Conservation (phyloP, 2,888 invertebrate species). For the Sicus ferrugineus region DNA sequence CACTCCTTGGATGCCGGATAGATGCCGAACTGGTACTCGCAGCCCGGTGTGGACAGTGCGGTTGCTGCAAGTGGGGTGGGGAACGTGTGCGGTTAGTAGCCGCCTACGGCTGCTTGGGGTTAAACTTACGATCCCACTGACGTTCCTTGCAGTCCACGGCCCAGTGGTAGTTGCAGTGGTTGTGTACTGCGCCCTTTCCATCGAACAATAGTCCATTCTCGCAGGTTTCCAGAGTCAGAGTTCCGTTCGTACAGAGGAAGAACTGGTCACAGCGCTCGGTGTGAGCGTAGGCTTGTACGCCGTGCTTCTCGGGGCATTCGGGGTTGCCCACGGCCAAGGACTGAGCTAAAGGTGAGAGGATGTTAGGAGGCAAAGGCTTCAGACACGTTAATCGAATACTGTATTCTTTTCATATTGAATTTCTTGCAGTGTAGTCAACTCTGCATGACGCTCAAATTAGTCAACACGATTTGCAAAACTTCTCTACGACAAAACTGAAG, state of each 20-base stretch:
- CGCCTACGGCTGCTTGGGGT: neutral
- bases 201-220: slow-evolving; percentile 92
- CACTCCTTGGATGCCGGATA: slow-evolving; percentile 83
- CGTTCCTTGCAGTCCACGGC: slow-evolving; percentile 85
- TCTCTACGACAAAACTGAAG: no score
- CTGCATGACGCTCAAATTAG: no score
- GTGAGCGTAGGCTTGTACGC: slow-evolving; percentile 84
- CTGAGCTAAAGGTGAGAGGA: slow-evolving; percentile 64
- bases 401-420: neutral
- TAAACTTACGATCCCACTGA: slow-evolving; percentile 77
- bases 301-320: slow-evolving; percentile 81
- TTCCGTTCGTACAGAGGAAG: slow-evolving; percentile 91
- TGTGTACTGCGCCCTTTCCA: slow-evolving; percentile 87
- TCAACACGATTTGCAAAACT: no score
- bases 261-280: slow-evolving; percentile 88
- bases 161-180: slow-evolving; percentile 96
- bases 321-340: slow-evolving; percentile 74
- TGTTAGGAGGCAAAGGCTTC: neutral
- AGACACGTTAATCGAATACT: neutral
- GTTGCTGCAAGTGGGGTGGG: slow-evolving; percentile 70
- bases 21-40: slow-evolving; percentile 88
- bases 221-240: slow-evolving; percentile 87
- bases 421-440: no score
- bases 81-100: neutral
- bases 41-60: slow-evolving; percentile 81